phyloP scores from a whole-genome alignment of 2,888 invertebrate genomes.

The Sphecodes monilicornis region DNA sequence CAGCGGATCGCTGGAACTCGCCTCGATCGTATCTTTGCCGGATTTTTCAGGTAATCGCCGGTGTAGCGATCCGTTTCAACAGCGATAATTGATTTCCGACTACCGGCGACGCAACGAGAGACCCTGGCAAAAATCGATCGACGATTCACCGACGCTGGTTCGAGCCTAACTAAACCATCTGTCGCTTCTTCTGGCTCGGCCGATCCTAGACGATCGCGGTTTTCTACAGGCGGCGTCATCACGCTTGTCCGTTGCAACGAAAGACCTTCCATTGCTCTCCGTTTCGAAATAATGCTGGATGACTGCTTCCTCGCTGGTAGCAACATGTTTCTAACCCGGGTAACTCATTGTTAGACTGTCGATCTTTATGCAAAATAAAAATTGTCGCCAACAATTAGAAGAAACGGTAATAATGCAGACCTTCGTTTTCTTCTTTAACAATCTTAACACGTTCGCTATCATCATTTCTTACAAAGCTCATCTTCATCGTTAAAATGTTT shows the following conservation, averaged over 20 bases:
- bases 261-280: background rate
- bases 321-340: background rate
- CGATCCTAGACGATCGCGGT: background rate
- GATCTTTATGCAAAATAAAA: background rate
- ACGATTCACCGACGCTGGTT: background rate
- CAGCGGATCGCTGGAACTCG: background rate
- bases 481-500: too few relatives aligned
- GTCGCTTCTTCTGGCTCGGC: background rate
- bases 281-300: background rate
- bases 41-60: conserved; percentile 38
- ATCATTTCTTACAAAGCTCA: too few relatives aligned
- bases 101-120: conserved; percentile 17
- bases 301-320: background rate
- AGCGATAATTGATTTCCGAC: conserved; percentile 51
- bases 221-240: background rate
- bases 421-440: too few relatives aligned
- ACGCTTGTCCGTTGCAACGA: background rate
- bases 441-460: too few relatives aligned
- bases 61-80: conserved; percentile 43
- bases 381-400: too few relatives aligned
- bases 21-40: conserved; percentile 30
- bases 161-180: conserved; percentile 6
- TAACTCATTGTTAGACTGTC: background rate
- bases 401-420: too few relatives aligned
- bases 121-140: conserved; percentile 15